Evolutionary conservation across 2,113 vertebrate genomes (phyloP).

Genomic region (Silurus asotus): DNA sequence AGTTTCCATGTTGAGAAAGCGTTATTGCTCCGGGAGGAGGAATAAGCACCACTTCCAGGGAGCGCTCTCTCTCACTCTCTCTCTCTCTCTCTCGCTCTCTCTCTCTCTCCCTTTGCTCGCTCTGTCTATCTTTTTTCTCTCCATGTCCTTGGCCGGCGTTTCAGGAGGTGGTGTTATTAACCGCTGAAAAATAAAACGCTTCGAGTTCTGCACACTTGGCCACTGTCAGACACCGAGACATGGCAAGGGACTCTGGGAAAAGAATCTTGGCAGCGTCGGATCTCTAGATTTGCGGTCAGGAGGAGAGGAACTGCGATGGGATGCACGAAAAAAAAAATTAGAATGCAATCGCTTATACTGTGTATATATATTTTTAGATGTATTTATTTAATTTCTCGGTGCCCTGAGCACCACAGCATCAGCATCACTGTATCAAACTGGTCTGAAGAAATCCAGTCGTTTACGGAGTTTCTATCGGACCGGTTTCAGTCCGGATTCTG

Average conservation of each 20-base stretch:
- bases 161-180: slow-evolving; percentile 58
- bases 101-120: background rate
- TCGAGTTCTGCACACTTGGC: slow-evolving; percentile 51
- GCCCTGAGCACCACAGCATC: background rate
- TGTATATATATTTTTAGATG: background rate
- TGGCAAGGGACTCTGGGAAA: slow-evolving; percentile 60
- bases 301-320: slow-evolving; percentile 51
- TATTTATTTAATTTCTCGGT: background rate
- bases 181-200: slow-evolving; percentile 61
- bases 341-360: background rate
- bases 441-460: no score
- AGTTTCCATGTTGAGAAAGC: slow-evolving; percentile 55
- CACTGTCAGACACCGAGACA: slow-evolving; percentile 61
- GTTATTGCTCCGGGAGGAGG: slow-evolving; percentile 58
- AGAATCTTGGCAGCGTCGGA: slow-evolving; percentile 56
- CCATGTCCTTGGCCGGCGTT: slow-evolving; percentile 36
- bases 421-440: no score
- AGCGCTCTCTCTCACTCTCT: slow-evolving; percentile 45
- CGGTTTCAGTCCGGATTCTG: background rate
- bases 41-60: slow-evolving; percentile 56
- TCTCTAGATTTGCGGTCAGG: slow-evolving; percentile 52
- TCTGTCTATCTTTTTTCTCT: background rate
- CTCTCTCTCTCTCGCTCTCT: background rate
- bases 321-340: background rate
- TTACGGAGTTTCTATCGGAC: background rate